Base-by-base conservation (phyloP, 2,888 invertebrate species). In the Drosophila limbata region DNA sequence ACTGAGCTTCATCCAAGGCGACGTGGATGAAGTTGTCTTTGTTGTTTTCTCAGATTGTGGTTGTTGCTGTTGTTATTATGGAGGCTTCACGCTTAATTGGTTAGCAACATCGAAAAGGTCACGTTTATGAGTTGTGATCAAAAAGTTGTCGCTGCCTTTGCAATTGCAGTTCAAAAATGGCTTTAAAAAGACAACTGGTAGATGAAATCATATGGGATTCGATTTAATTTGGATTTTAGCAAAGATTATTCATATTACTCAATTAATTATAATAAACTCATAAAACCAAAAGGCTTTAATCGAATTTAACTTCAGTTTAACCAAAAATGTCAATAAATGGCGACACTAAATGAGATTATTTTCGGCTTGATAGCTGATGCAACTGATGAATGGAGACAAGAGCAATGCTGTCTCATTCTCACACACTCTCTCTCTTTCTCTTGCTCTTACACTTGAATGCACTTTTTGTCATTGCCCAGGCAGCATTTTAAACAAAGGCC, bases 371-470 rank as follows among this genome's bases (percentile, higher is more conserved):
- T 47, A n/a, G 10, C 28, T 28, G 25, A 15, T 28, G 15, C 28
- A 28, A 17, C 15, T 45, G 56, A 33, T 39, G 37, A 15, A 37
- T 13, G 19, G 19, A 44, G 40, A 31, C 39, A 45, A 21, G 39
- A 31, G 47, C 40, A 21, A 35, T 28, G 28, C 39, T 47, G 17
- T 42, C 21, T 35, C 33, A 35, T 10, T 52, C 17, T 28, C 13
- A 35, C 13, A n/a, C 19, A 1, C 31, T 17, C 25, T 37, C 37
- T 33, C 28, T 17, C 45, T 28, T 57, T 52, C 65, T 62, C 59
- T 79, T 79, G 66, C 77, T 79, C 79, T 90, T 88, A 86, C 90
- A 88, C 89, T 88, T 88, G 83, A 91, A 87, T 90, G 90, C 89
- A 85, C 87, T 83, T 83, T 90, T 88, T 79, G 82, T 82, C 81